Conservation (phyloP, 2,113 vertebrate species). For the Maccullochella peelii region DNA sequence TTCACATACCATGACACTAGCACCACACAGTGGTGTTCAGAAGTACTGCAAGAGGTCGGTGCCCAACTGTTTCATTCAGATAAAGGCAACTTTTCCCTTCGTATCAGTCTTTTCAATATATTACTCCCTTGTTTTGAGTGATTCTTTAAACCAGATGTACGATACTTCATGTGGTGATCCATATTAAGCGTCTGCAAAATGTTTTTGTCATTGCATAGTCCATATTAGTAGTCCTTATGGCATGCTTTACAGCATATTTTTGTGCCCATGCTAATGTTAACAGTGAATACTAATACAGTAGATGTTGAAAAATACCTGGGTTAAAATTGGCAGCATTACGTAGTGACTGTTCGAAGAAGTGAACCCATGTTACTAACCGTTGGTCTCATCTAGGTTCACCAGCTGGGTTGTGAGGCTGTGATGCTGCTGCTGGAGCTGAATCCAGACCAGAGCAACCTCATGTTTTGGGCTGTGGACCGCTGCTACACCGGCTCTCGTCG, state of each 20-base stretch:
- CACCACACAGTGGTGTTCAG: conserved; percentile 27
- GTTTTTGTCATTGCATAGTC: neutral
- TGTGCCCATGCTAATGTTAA: neutral
- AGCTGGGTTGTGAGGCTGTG: conserved; percentile 97
- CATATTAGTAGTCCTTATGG: neutral
- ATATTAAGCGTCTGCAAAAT: too few relatives aligned
- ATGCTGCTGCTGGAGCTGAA: conserved; percentile 96
- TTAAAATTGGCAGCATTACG: neutral
- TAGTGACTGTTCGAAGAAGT: neutral
- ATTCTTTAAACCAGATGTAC: neutral
- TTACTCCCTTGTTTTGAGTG: neutral
- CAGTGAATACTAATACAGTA: neutral
- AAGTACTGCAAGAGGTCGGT: conserved; percentile 24
- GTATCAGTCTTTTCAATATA: neutral
- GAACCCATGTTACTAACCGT: neutral
- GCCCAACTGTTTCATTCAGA: neutral
- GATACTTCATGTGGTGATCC: neutral
- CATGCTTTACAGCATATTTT: neutral
- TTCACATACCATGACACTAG: conserved; percentile 2
- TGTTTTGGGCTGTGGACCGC: conserved; percentile 98
- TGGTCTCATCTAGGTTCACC: conserved; percentile 89
- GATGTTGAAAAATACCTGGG: neutral
- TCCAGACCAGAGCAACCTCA: conserved; percentile 98
- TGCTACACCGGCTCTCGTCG: conserved; percentile 96
- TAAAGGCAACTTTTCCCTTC: neutral